A percentile compares a stretch with the other conserved stretches of the same genome.
These are phyloP conservation scores for Vulpes ferrilata DNA, from an alignment of 2,113 vertebrate species.

Conservation along the genomic window DNA sequence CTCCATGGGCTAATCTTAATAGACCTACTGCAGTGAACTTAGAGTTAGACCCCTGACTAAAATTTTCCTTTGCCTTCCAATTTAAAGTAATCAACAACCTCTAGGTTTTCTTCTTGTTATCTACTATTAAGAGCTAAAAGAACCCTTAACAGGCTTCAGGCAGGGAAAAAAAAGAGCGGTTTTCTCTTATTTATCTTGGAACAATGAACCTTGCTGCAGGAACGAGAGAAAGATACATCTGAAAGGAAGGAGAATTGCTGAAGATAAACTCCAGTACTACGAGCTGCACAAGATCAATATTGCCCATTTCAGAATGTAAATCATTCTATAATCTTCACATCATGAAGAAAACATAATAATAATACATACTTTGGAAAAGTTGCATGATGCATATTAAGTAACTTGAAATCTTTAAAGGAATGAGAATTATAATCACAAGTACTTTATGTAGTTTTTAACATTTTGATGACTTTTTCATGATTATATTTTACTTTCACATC, in stretches of 20 bases:
- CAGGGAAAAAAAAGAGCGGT: too few species aligned
- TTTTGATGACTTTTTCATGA: background rate
- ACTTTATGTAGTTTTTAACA: background rate
- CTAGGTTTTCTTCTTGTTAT: background rate
- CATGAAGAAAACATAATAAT: background rate
- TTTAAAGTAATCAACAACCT: background rate
- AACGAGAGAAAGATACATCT: background rate
- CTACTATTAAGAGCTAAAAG: background rate
- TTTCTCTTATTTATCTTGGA: background rate
- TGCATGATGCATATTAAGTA: background rate
- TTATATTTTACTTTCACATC: background rate
- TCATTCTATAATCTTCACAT: background rate
- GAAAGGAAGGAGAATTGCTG: background rate
- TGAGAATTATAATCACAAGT: background rate
- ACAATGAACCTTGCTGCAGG: background rate
- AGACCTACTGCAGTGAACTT: background rate
- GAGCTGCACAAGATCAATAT: background rate
- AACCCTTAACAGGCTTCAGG: background rate
- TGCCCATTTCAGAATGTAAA: background rate
- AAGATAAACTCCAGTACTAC: background rate
- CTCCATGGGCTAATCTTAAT: background rate
- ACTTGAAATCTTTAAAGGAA: background rate
- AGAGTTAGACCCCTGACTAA: background rate
- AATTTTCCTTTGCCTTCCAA: background rate
- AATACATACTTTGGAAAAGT: background rate